phyloP scores from a whole-genome alignment of 2,113 vertebrate genomes.

The Talpa occidentalis region DNA sequence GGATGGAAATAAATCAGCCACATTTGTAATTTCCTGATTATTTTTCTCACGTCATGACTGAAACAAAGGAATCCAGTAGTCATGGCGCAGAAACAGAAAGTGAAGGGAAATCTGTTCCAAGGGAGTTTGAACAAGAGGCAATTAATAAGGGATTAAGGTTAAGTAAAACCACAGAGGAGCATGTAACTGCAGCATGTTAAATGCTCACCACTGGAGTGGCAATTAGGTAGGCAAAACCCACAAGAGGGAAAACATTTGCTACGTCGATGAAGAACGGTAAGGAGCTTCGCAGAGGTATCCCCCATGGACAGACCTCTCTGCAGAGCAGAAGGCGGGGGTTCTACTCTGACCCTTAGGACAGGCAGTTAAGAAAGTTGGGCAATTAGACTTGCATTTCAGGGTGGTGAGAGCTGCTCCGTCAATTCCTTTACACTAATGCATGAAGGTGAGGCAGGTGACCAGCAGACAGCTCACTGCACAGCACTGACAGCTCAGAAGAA shows the following conservation, averaged over 20 bases:
- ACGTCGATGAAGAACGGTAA: accelerated
- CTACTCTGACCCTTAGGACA: not conserved
- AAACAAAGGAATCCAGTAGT: slow-evolving; percentile 49
- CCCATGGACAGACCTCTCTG: too few species aligned
- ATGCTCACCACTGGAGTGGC: not conserved
- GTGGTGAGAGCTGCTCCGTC: not conserved
- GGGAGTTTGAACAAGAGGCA: slow-evolving; percentile 37
- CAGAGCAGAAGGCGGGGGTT: not conserved
- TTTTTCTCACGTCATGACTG: not conserved
- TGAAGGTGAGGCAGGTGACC: not conserved
- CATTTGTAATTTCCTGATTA: not conserved
- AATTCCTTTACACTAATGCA: not conserved
- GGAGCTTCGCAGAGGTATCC: not conserved
- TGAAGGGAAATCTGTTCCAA: slow-evolving; percentile 7
- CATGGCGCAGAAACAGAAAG: not conserved
- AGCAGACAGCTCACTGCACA: not conserved
- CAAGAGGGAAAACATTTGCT: not conserved
- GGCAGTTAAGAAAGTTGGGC: not conserved
- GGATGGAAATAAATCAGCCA: not conserved
- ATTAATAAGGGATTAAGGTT: slow-evolving; percentile 60
- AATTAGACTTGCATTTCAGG: not conserved
- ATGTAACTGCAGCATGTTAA: not conserved
- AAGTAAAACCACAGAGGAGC: slow-evolving; percentile 26
- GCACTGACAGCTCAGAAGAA: not conserved
- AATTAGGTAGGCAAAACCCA: slow-evolving; percentile 21